Evolutionary conservation across 2,113 vertebrate species (phyloP), one percentile per base, ranked within the genome.

Genomic region (Rousettus leschenaultii): DNA sequence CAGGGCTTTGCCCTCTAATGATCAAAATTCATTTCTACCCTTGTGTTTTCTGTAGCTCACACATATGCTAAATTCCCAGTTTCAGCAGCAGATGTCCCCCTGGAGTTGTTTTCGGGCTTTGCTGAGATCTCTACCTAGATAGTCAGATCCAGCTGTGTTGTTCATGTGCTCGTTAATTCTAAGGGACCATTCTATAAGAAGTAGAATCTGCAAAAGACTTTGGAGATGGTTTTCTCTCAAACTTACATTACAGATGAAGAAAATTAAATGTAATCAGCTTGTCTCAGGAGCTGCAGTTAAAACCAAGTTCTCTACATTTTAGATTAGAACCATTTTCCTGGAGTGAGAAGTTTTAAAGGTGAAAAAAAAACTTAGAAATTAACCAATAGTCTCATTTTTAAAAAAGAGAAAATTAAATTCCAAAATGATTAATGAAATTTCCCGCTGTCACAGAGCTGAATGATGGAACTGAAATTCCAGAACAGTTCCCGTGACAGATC

Each of bases 51-150:
- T 77, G 6, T 95, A 38, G 40, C 12, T 97, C 84, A 33, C 28
- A 63, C 21, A 48, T 53, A 14, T 51, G 24, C 43, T 13, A 0
- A 61, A 22, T 97, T 92, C 96, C 74, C 21, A 35, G 53, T 9
- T 38, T 48, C 89, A 93, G 55, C 98, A 98, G 97, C 96, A 98
- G 98, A 78, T 19, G 98, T 98, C 98, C 95, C 98, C 86, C 73
- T 19, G 94, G 97, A 97, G 95, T 97, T 97, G 30, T 19, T 84
- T 91, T 57, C 24, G 38, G 68, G 18, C 43, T 89, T 89, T 74
- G 38, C 45, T 80, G 19, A 0, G 0, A 21, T 77, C 53, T 63
- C 71, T 88, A 10, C 65, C 0, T 6, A 35, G 43, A 2, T 43
- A 59, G 70, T 96, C 91, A 75, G 16, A 77, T 18, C 53, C 33